Conservation (phyloP, 2,113 vertebrate genomes). For the Aldabrachelys gigantea region DNA sequence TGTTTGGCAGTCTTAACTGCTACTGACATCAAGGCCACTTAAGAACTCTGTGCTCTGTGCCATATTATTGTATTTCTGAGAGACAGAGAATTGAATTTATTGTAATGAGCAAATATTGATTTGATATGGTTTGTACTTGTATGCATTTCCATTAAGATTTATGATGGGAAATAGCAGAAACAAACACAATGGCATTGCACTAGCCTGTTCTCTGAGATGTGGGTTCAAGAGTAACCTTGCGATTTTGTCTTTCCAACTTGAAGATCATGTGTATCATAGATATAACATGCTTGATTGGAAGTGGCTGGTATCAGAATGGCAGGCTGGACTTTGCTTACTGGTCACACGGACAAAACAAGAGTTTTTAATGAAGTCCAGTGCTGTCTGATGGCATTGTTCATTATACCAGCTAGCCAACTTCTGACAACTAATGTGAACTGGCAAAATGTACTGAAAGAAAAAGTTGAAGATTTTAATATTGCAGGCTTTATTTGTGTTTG, state of each 20-base stretch:
- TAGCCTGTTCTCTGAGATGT: neutral
- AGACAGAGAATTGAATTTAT: conserved; percentile 13
- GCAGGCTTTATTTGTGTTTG: neutral
- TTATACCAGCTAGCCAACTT: neutral
- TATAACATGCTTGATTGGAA: neutral
- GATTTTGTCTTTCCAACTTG: neutral
- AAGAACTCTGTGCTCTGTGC: conserved; percentile 25
- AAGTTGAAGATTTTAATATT: neutral
- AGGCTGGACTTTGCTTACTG: neutral
- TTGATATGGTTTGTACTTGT: conserved; percentile 45
- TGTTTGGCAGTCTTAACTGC: conserved; percentile 35
- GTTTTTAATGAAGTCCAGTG: neutral
- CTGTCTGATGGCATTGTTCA: neutral
- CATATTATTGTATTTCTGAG: neutral
- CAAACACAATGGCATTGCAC: neutral
- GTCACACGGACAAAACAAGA: neutral
- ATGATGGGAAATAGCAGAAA: neutral
- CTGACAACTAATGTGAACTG: neutral
- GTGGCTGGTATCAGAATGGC: neutral
- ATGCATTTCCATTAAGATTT: neutral
- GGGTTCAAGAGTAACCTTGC: neutral
- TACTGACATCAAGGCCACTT: conserved; percentile 16
- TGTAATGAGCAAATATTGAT: conserved; percentile 37
- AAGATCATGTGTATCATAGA: neutral
- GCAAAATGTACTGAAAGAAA: neutral